Conservation (phyloP, 2,113 vertebrate genomes). For the Hippocampus mohnikei region DNA sequence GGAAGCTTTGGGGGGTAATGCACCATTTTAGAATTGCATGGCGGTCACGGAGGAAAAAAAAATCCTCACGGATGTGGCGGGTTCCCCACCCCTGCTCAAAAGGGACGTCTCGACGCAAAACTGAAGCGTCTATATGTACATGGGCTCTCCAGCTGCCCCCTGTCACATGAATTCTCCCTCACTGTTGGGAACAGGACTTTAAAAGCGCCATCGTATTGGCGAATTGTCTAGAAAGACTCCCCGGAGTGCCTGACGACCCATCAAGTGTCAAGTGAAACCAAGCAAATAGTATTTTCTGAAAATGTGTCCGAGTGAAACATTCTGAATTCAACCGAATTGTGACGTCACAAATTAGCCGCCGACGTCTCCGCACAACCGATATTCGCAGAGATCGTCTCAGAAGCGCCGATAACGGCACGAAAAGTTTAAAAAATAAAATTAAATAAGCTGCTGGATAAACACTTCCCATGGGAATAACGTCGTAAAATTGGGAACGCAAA, state of each 20-base stretch:
- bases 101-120: conserved; percentile 40
- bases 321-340: no score
- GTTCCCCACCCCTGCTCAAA: not conserved
- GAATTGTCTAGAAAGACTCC: not conserved
- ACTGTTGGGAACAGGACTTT: not conserved
- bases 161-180: conserved; percentile 35
- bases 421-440: no score
- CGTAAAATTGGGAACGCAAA: no score
- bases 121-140: conserved; percentile 69
- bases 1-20: not conserved
- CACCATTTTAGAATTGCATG: not conserved
- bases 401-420: no score
- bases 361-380: no score
- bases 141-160: conserved; percentile 54
- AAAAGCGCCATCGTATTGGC: not conserved
- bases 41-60: not conserved
- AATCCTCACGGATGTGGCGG: not conserved
- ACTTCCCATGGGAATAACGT: no score
- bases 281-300: not conserved
- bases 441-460: no score
- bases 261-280: not conserved
- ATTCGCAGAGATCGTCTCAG: no score
- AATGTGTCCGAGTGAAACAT: no score
- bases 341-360: no score
- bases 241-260: not conserved